Percentiles rank a stretch among this genome's conserved stretches.
Evolutionary conservation across 2,888 invertebrate species (phyloP).

Genomic region (Monoplex corrugatus): DNA sequence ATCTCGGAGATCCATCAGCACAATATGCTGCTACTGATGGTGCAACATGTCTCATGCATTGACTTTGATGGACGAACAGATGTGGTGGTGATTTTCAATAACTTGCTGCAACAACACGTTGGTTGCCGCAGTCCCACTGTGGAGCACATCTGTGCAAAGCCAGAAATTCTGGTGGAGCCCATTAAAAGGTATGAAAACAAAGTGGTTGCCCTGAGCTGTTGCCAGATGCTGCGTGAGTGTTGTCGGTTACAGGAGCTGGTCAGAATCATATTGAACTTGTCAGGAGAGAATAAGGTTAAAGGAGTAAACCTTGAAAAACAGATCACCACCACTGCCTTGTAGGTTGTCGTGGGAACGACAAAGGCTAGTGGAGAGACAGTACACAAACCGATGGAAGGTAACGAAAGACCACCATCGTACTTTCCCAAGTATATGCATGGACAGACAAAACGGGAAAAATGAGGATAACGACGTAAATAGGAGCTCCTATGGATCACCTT

Average conservation of each 20-base stretch:
- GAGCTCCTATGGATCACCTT: too few relatives aligned
- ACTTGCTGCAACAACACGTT: conserved; percentile 98
- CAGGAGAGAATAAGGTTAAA: too few relatives aligned
- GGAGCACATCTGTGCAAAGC: conserved; percentile 98
- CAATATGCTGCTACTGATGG: conserved; percentile 94
- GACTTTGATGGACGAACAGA: conserved; percentile 98
- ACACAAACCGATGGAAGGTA: too few relatives aligned
- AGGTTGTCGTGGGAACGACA: too few relatives aligned
- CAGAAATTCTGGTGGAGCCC: conserved; percentile 97
- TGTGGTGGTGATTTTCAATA: conserved; percentile 99
- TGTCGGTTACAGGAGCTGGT: conserved; percentile 96
- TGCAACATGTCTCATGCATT: conserved; percentile 89
- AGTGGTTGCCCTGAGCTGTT: conserved; percentile 99
- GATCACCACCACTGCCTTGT: too few relatives aligned
- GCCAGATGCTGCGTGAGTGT: conserved; percentile 99
- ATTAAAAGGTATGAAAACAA: conserved; percentile 99
- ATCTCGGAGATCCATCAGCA: conserved; percentile 97
- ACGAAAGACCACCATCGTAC: too few relatives aligned
- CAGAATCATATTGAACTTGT: conserved; percentile 98
- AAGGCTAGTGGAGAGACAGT: too few relatives aligned
- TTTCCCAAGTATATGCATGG: too few relatives aligned
- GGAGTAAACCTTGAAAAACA: too few relatives aligned
- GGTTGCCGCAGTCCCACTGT: conserved; percentile 96
- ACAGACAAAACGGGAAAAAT: too few relatives aligned
- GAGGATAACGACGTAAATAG: too few relatives aligned